Evolutionary conservation across 2,888 invertebrate genomes (phyloP), one percentile per base, ranked within the genome.

Genomic region (Sclerodermus sp.): DNA sequence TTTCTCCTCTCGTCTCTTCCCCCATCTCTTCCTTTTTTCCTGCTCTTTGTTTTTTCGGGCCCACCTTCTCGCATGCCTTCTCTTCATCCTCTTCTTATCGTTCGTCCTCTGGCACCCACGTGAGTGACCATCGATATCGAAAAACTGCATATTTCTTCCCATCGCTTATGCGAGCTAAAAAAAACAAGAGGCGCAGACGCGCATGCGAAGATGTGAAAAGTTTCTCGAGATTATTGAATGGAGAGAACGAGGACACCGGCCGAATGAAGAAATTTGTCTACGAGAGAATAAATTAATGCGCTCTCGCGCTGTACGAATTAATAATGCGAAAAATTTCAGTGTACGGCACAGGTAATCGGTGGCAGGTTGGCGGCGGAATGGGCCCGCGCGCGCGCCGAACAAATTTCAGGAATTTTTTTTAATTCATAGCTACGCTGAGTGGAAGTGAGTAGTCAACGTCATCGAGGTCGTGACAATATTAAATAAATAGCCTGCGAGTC

Each of bases 401-500:
- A 23, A 23, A 23, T 23, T 23, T 23, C 4, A 23, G 23, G 23
- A 23, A 23, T 23, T 23, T 23, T n/a, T 23, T 23, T 23, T 5
- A 23, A 23, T 23, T 23, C 23, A 23, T 23, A 23, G 23, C 23
- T 23, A 23, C 45, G 45, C 31, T 32, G 37, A 41, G 37, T 36
- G 15, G 53, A 48, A 40, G 49, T 34, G 42, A 31, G 50, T 49
- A 52, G 54, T 29, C 42, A 32, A 45, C 42, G 42, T 42, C 44
- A 40, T 34, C 47, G 15, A 39, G 13, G 34, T 63, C 59, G 68
- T 58, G 67, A 71, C 66, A 62, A 70, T 70, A 70, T 71, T 64
- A 64, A 71, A 70, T 67, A 68, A 71, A 70, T 70, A 68, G 64
- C 62, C 62, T 42, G 51, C 56, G 52, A 53, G 51, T 41, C 37